Conservation (phyloP, 2,888 invertebrate species). For the Girardia tigrina region DNA sequence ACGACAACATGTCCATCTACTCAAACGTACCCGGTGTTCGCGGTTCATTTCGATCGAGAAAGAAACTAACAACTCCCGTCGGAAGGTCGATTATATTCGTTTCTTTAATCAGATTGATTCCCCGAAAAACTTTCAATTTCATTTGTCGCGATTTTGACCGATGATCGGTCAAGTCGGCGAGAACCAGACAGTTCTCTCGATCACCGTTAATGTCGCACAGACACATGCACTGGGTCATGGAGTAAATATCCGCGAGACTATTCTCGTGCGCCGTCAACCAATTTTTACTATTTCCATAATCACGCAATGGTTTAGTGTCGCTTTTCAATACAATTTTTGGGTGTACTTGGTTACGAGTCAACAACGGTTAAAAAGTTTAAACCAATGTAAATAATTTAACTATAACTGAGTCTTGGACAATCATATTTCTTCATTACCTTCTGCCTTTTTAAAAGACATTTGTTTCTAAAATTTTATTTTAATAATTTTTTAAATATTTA, state of each 20-base stretch:
- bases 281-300: constrained; percentile 40
- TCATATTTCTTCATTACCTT: no score
- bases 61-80: constrained; percentile 68
- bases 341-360: no score
- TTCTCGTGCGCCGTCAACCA: constrained; percentile 65
- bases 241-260: constrained; percentile 58
- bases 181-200: constrained; percentile 60
- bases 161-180: constrained; percentile 59
- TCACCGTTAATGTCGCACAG: constrained; percentile 62
- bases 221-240: constrained; percentile 59
- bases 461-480: not conserved
- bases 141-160: constrained; percentile 41
- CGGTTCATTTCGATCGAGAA: constrained; percentile 66
- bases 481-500: not conserved
- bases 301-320: no score
- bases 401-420: no score
- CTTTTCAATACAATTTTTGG: no score
- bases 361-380: no score
- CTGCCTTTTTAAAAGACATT: no score
- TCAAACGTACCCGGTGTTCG: constrained; percentile 61
- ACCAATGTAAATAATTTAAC: no score
- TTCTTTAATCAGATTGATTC: constrained; percentile 66
- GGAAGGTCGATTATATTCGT: constrained; percentile 69
- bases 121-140: constrained; percentile 56
- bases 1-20: no score